Base-by-base conservation (phyloP, 1,140 invertebrate species). In the Drosophila trapezifrons region DNA sequence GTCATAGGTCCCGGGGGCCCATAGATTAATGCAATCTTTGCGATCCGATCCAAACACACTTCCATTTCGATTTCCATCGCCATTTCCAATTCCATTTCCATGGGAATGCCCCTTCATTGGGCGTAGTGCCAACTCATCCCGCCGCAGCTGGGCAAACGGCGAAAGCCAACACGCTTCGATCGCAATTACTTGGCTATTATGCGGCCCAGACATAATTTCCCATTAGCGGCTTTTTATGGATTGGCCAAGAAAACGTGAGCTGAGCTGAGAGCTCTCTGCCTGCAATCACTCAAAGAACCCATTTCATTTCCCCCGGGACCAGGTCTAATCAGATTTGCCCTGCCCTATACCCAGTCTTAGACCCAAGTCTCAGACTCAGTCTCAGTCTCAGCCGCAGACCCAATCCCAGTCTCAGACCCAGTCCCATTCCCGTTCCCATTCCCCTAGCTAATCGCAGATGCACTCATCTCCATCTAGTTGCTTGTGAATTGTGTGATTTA, bases 241-340 rank as follows among this genome's bases (percentile, higher is more conserved):
- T 83, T 72, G 55, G 62, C 37, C 46, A 84, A 87, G 66, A 79
- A 79, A 87, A 78, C 71, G 79, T 86, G 83, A 66, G 56, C 40
- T 65, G 18, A 10, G 8, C 4, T 12, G 27, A 35, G 32, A 2
- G 27, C 27, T 27, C 27, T 27, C 27, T 7, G 27, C 27, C n/a
- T n/a, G 52, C 43, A 38, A 22, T 32, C 25, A 27, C 22, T 35
- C 37, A 29, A 20, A 77, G 52, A 77, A 67, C 27, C 45, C 52
- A 71, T 47, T 69, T 45, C 12, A 43, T 37, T 43, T 20, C 15
- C 55, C 20, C 17, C 32, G 25, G 45, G 12, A 12, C 17, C 55
- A 32, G 13, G 7, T 22, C 46, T 55, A 74, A 74, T 74, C 69
- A 47, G 42, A 74, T 74, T 74, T 73, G 17, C 38, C 18, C 47